Base-by-base conservation (phyloP, 2,888 invertebrate species). In the Galeopsomyia nigrocyanea region DNA sequence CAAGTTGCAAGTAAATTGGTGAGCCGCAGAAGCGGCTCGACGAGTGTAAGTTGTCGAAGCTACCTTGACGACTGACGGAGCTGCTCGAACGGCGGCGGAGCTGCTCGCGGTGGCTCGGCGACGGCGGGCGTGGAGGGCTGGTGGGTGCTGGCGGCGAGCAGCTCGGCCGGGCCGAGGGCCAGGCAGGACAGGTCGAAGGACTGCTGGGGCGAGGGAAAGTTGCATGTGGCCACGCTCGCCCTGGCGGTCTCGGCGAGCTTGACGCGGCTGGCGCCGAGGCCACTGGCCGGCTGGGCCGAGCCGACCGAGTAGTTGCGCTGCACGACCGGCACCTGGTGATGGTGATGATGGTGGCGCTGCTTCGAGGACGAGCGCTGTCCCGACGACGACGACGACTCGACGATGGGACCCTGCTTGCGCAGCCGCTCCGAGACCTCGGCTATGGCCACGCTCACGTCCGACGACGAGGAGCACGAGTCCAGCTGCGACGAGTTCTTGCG, bases 381-480 rank as follows among this genome's bases (percentile, higher is more conserved):
- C 19, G 19, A 14, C 3, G 26, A 16, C n/a, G 2, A 9, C 6
- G 14, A 16, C n/a, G n/a, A 21, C 51, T 92, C 91, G 64, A 90
- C 90, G 75, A 93, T 87, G 39, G 89, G 88, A 80, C 90, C 88
- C 51, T 92, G 90, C 74, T 92, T 90, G 78, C 90, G 89, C 71
- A 92, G 88, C 78, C 91, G 88, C 76, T 89, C 91, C 26, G 88
- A 87, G 58, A 89, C 89, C 83, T 89, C 90, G 74, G 87, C 83
- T 31, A 87, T 83, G 57, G 88, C 88, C 58, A 89, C 88, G 83
- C 92, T 92, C 75, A 93, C 90, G 83, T 94, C 94, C 21, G 93
- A 93, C 14, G 92, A 92, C n/a, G 92, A 92, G 82, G 91, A 91
- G 81, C 91, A 92, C 17, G 92, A 92, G 85, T 93, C 92, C 57